Conservation (phyloP, 2,113 vertebrate genomes). For the Triplophysa tibetana region DNA sequence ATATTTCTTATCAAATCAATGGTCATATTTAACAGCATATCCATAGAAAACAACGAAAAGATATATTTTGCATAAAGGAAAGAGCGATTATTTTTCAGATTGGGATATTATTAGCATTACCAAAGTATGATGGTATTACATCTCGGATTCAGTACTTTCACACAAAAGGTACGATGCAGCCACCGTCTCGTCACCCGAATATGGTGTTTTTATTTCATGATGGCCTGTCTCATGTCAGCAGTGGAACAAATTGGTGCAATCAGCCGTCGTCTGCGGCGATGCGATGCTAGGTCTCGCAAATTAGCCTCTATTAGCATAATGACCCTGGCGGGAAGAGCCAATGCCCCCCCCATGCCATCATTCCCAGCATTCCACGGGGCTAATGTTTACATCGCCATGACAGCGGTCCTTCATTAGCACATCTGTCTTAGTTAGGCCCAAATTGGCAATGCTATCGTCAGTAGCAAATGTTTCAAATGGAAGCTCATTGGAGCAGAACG, state of each 20-base stretch:
- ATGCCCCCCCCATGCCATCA: slow-evolving; percentile 64
- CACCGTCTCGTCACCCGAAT: background rate
- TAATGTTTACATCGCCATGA: slow-evolving; percentile 71
- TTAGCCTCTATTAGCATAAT: slow-evolving; percentile 79
- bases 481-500: slow-evolving; percentile 71
- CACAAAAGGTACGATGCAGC: background rate
- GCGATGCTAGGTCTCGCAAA: slow-evolving; percentile 72
- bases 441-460: slow-evolving; percentile 80
- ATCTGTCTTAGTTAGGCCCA: slow-evolving; percentile 81
- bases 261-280: slow-evolving; percentile 70
- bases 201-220: slow-evolving; percentile 48
- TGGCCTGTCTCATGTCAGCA: slow-evolving; percentile 73
- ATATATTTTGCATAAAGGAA: too few relatives aligned
- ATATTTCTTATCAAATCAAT: too few relatives aligned
- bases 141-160: too few relatives aligned
- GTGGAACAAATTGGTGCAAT: slow-evolving; percentile 71
- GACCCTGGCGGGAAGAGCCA: slow-evolving; percentile 73
- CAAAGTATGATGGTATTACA: too few relatives aligned
- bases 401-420: slow-evolving; percentile 75
- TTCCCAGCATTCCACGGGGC: slow-evolving; percentile 65
- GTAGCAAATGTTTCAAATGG: slow-evolving; percentile 76
- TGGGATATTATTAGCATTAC: too few relatives aligned
- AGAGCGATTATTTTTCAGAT: too few relatives aligned
- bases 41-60: too few relatives aligned
- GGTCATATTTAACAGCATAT: too few relatives aligned